Conservation (phyloP, 53 echinoderm and acorn worm species). For the Paelopatides confundens region DNA sequence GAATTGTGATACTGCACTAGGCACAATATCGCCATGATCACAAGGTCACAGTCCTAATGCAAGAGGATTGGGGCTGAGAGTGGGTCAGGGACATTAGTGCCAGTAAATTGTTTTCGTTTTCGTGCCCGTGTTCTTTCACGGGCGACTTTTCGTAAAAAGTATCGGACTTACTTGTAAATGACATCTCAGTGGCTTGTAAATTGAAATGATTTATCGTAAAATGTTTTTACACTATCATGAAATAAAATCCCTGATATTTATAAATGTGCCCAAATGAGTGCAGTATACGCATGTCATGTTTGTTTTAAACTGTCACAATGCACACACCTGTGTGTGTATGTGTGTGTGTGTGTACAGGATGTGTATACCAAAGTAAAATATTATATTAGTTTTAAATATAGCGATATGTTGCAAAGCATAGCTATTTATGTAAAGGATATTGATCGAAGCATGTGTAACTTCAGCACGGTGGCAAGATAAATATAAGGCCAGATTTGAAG, state of each 20-base stretch:
- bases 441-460: background rate
- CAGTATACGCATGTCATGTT: background rate
- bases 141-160: no score
- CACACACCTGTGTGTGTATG: background rate
- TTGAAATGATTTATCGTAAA: conserved; percentile 4
- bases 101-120: no score
- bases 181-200: background rate
- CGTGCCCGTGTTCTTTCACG: no score
- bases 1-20: no score
- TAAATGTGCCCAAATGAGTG: background rate
- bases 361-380: background rate
- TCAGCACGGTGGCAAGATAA: background rate
- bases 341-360: no score
- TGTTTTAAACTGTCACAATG: background rate
- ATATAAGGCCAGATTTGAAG: conserved; percentile 3
- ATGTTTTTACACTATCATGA: background rate
- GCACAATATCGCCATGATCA: no score
- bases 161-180: background rate
- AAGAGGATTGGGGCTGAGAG: no score
- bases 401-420: background rate
- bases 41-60: no score
- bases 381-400: background rate
- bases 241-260: background rate
- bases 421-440: conserved; percentile 31
- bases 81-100: no score